Evolutionary conservation across 2,797 vertebrate genomes (phyloP), one percentile per base, ranked within the genome.

Genomic region (Poecile montanus): DNA sequence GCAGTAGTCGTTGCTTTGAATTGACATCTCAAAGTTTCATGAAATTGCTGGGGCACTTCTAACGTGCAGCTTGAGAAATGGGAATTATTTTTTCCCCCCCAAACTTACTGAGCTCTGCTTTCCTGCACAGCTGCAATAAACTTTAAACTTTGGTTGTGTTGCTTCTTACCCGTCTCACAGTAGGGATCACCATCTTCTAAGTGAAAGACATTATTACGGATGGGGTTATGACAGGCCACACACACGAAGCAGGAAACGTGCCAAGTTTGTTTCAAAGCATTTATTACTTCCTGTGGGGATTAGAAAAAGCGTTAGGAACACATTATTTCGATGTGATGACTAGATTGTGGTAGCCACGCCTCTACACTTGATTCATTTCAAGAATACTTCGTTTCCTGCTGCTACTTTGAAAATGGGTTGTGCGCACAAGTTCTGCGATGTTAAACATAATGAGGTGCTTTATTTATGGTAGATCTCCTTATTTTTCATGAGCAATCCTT

Each of bases 191-290:
- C 99, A 17, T 99, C 99, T 97, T 99, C 99, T 98, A 99, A 98
- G 97, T 99, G 99, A 95, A 99, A 99, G 91, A 98, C 98, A 91
- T 99, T 99, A 97, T 99, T 99, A 92, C 98, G 98, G 97, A 99
- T 99, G 83, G 99, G 99, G 94, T 99, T 98, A 62, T 99, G 98
- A 97, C 99, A 99, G 96, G 99, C 98, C 47, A 97, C 97, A 65
- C 99, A 99, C 89, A 99, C 97, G 40, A 99, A 99, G 95, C 99
- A 99, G 97, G 98, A 98, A 88, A 99, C 98, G 1, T 99, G 99
- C 99, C 99, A 99, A 80, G 99, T 99, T 97, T 99, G 99, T 97
- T 99, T 99, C 98, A 99, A 97, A 92, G 99, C 99, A 94, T 99
- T 99, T 98, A 99, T 99, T 93, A 99, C 98, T 97, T 99, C 99